phyloP scores from a whole-genome alignment of 2,888 invertebrate species.

The Diadegma fenestrale region DNA sequence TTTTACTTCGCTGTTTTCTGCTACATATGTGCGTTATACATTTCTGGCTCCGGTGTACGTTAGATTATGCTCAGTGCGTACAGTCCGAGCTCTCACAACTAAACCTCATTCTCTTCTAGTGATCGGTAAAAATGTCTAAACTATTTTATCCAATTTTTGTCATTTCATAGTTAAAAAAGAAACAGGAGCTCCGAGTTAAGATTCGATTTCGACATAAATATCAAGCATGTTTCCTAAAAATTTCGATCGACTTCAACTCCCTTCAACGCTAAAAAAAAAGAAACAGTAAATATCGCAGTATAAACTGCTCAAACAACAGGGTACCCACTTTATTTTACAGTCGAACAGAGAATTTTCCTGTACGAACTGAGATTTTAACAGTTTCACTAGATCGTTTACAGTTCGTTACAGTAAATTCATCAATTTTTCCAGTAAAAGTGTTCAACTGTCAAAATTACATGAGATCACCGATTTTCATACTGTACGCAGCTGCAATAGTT shows the following conservation, averaged over 20 bases:
- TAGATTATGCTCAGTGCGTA: conserved; percentile 12
- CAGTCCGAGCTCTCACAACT: conserved; percentile 28
- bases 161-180: not conserved
- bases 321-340: no score
- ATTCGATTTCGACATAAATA: not conserved
- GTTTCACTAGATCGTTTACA: no score
- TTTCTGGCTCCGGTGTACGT: conserved; percentile 11
- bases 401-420: no score
- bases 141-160: not conserved
- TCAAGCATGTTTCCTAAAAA: not conserved
- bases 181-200: not conserved
- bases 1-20: conserved; percentile 61
- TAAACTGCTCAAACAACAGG: no score
- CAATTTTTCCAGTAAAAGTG: no score
- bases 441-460: no score
- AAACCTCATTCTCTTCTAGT: not conserved
- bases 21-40: conserved; percentile 31
- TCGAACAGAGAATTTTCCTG: no score
- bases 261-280: no score
- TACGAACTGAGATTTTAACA: no score
- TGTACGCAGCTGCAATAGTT: no score
- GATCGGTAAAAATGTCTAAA: not conserved
- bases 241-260: not conserved
- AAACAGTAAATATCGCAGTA: no score
- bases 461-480: no score